These are phyloP conservation scores for Leguminivora glycinivorella DNA, from an alignment of 1,140 invertebrate genomes.

Conservation along the genomic window DNA sequence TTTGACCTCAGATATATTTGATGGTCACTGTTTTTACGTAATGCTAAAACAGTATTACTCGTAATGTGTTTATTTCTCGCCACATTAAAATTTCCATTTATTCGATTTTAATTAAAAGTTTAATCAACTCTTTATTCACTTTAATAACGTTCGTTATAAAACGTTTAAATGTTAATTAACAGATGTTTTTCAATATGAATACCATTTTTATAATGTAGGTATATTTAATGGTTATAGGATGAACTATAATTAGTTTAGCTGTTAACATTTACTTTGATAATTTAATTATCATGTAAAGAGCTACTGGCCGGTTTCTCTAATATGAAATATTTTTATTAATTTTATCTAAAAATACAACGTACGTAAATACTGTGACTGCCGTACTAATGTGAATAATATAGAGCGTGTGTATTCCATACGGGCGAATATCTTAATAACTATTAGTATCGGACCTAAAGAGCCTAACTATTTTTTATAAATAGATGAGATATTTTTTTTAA, in stretches of 20 bases:
- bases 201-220: neutral
- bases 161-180: neutral
- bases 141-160: neutral
- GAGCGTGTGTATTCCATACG: no score
- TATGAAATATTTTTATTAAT: no score
- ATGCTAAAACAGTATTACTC: neutral
- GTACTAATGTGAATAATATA: no score
- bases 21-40: neutral
- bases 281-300: neutral
- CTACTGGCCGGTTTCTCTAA: no score
- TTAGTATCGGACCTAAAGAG: no score
- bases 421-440: no score
- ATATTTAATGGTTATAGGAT: neutral
- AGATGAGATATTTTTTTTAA: no score
- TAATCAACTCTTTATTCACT: neutral
- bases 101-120: slow-evolving; percentile 7
- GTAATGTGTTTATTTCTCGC: neutral
- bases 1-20: neutral
- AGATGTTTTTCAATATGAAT: neutral
- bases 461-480: no score
- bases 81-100: neutral
- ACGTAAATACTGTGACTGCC: no score
- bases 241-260: neutral
- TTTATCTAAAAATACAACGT: no score
- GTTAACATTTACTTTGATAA: neutral